phyloP scores from a whole-genome alignment of 2,888 invertebrate species.

The Listrodromus nycthemerus region DNA sequence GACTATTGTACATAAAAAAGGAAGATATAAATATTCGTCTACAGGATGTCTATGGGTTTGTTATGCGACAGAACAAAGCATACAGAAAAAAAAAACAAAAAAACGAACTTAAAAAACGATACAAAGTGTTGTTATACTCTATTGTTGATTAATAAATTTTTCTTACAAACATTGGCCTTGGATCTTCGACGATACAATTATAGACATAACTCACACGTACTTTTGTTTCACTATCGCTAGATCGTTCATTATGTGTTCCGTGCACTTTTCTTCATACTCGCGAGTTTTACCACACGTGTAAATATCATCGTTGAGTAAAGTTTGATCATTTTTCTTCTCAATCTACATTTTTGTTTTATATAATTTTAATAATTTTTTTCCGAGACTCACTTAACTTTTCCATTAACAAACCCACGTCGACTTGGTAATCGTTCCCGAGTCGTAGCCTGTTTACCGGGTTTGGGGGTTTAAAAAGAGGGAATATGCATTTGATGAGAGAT shows the following conservation, averaged over 20 bases:
- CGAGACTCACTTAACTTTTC: constrained; percentile 66
- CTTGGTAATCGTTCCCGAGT: constrained; percentile 40
- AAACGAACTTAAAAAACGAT: constrained; percentile 58
- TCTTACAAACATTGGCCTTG: constrained; percentile 82
- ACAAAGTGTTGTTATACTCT: constrained; percentile 80
- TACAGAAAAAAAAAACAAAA: constrained; percentile 71
- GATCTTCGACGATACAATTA: constrained; percentile 77
- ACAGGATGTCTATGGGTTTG: constrained; percentile 83
- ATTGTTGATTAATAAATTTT: constrained; percentile 84
- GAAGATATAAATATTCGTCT: constrained; percentile 71
- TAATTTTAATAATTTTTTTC: constrained; percentile 42
- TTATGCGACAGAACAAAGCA: constrained; percentile 78
- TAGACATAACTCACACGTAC: constrained; percentile 59
- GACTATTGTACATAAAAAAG: constrained; percentile 77
- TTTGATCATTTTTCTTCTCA: constrained; percentile 28
- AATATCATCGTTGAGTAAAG: constrained; percentile 43
- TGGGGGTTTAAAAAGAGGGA: constrained; percentile 26
- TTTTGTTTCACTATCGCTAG: constrained; percentile 50
- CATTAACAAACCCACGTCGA: constrained; percentile 68
- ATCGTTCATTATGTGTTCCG: constrained; percentile 36
- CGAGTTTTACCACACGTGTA: constrained; percentile 24
- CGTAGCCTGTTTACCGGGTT: constrained; percentile 25
- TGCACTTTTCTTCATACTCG: constrained; percentile 50
- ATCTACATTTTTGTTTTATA: constrained; percentile 25
- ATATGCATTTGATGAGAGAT: constrained; percentile 37